Evolutionary conservation across 2,113 vertebrate species (phyloP).

Genomic region (Rhipidura dahli): DNA sequence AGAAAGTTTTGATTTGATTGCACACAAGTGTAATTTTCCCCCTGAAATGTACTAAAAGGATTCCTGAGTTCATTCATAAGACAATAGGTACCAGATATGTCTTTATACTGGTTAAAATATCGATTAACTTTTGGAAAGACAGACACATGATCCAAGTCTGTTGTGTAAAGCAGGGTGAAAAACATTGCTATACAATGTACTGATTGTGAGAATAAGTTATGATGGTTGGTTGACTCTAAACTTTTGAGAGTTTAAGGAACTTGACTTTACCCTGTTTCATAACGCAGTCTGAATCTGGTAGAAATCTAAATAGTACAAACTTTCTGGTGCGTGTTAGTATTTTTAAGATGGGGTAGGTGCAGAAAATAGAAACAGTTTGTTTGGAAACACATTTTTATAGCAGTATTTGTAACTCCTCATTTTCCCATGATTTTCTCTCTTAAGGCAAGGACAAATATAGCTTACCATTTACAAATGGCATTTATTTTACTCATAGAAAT

Average conservation of each 20-base stretch:
- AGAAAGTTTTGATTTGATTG: not conserved
- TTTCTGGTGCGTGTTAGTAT: not conserved
- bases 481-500: not conserved
- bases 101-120: not conserved
- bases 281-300: not conserved
- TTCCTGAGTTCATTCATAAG: not conserved
- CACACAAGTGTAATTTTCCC: not conserved
- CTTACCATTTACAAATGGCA: not conserved
- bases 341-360: not conserved
- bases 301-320: not conserved
- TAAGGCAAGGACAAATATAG: not conserved
- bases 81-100: not conserved
- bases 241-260: not conserved
- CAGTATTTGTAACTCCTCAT: not conserved
- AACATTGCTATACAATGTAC: not conserved
- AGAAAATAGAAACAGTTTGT: not conserved
- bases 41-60: not conserved
- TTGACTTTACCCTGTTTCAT: not conserved
- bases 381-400: not conserved
- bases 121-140: not conserved
- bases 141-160: not conserved
- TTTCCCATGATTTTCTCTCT: not conserved
- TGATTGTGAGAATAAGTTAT: not conserved
- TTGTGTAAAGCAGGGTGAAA: not conserved
- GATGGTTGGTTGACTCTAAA: not conserved